A percentile compares a stretch with the other conserved stretches of the same genome.
These are phyloP conservation scores for Sandelia bainsii DNA, from an alignment of 2,797 vertebrate species.

Conservation along the genomic window DNA sequence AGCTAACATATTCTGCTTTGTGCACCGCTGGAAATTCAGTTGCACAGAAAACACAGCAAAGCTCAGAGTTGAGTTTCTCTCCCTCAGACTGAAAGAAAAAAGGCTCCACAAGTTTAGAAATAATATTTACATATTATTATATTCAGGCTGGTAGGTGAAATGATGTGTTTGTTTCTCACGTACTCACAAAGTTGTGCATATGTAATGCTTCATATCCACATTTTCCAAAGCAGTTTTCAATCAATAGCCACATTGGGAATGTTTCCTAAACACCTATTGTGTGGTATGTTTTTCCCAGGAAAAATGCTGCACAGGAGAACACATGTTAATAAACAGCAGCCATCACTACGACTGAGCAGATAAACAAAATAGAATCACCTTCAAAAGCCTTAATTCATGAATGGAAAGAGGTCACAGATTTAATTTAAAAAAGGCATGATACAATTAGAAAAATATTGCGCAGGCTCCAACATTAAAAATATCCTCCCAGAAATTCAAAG, in stretches of 20 bases:
- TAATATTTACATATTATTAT: constrained; percentile 7
- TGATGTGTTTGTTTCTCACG: background rate
- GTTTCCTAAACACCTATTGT: background rate
- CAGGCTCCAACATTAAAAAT: background rate
- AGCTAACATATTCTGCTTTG: constrained; percentile 40
- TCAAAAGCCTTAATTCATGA: background rate
- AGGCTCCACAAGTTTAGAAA: background rate
- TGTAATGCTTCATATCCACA: background rate
- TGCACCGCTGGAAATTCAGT: constrained; percentile 66
- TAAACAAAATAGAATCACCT: constrained; percentile 18
- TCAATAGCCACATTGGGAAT: background rate
- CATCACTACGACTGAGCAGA: constrained; percentile 24
- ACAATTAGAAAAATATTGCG: constrained; percentile 5
- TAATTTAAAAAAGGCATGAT: constrained; percentile 20
- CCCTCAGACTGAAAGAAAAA: constrained; percentile 1
- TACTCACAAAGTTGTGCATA: background rate
- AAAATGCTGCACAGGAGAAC: constrained; percentile 16
- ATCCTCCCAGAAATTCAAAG: constrained; percentile 7
- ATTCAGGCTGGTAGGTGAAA: background rate
- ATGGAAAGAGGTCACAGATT: constrained; percentile 23
- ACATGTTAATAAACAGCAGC: constrained; percentile 38
- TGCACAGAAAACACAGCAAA: constrained; percentile 28
- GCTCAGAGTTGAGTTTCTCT: constrained; percentile 23
- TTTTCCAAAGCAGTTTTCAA: background rate
- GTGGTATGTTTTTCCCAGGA: constrained; percentile 11